These are phyloP conservation scores for Sarcophaga carnaria DNA, from an alignment of 2,888 invertebrate species.

Conservation along the genomic window DNA sequence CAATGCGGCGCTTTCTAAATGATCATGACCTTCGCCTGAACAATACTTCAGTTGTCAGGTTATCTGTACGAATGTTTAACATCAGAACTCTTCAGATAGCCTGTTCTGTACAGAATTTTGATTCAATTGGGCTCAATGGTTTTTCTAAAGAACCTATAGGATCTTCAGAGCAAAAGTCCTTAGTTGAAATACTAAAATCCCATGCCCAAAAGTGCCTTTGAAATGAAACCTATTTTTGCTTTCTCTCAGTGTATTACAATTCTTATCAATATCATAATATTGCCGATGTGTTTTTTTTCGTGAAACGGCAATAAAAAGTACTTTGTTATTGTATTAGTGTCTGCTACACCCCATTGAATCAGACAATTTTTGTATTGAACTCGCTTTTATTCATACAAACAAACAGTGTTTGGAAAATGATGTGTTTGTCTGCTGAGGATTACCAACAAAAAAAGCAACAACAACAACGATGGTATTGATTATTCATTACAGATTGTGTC, in stretches of 20 bases:
- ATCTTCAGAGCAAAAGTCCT: too few species aligned
- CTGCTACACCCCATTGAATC: neutral
- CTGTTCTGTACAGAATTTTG: too few species aligned
- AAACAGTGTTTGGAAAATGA: neutral
- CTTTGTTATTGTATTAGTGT: neutral
- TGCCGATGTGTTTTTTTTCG: slow-evolving; percentile 11
- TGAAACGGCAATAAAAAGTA: neutral
- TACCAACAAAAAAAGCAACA: neutral
- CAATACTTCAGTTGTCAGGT: too few species aligned
- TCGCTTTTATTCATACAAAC: neutral
- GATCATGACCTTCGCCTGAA: too few species aligned
- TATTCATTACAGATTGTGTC: slow-evolving; percentile 59
- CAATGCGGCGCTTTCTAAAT: too few species aligned
- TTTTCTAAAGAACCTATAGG: too few species aligned
- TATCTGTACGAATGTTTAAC: too few species aligned
- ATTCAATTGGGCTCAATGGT: too few species aligned
- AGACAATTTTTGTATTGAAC: neutral
- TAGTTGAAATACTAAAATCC: too few species aligned
- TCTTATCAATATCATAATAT: slow-evolving; percentile 19
- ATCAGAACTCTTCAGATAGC: too few species aligned
- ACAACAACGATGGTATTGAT: slow-evolving; percentile 19
- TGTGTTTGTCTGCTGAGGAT: slow-evolving; percentile 15
- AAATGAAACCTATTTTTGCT: neutral
- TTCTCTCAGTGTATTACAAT: neutral
- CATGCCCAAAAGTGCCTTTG: too few species aligned